A percentile compares a stretch with the other conserved stretches of the same genome.
Conservation (phyloP, 2,113 vertebrate species). For the Taxidea taxus region DNA sequence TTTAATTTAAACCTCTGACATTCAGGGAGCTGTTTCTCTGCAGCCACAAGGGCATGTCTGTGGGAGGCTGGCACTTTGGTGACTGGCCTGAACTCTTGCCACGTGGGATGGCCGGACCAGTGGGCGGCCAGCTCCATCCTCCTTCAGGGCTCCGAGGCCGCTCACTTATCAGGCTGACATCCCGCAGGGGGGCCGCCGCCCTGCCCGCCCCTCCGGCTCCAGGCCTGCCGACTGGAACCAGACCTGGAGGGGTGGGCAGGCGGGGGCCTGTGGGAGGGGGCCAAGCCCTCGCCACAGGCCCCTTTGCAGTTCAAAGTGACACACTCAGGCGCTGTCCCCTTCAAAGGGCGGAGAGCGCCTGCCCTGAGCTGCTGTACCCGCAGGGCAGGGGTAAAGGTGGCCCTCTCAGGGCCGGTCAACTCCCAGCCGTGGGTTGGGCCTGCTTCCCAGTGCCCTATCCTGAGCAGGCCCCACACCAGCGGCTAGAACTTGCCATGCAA, state of each 20-base stretch:
- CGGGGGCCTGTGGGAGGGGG: slow-evolving; percentile 70
- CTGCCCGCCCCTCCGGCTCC: slow-evolving; percentile 84
- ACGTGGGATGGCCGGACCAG: slow-evolving; percentile 35
- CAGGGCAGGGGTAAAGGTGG: not conserved
- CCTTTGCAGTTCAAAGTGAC: slow-evolving; percentile 87
- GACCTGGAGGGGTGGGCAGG: slow-evolving; percentile 68
- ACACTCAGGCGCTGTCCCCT: slow-evolving; percentile 77
- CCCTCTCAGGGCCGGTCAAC: not conserved
- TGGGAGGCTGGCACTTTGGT: slow-evolving; percentile 74
- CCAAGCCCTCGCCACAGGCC: slow-evolving; percentile 80
- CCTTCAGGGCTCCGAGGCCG: slow-evolving; percentile 82
- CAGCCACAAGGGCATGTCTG: slow-evolving; percentile 67
- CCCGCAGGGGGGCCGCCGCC: slow-evolving; percentile 86
- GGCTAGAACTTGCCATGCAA: not conserved
- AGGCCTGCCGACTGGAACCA: slow-evolving; percentile 85
- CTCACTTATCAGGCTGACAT: slow-evolving; percentile 93
- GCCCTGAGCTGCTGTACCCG: slow-evolving; percentile 54
- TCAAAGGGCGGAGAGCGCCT: slow-evolving; percentile 82
- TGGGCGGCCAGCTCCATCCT: slow-evolving; percentile 77
- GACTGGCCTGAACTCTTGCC: slow-evolving; percentile 69
- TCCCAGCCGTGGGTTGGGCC: not conserved
- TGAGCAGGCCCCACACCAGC: not conserved
- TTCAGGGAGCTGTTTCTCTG: not conserved
- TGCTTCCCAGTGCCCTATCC: not conserved
- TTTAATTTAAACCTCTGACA: slow-evolving; percentile 10